Conservation (phyloP, 2,797 vertebrate species). For the Meda fulgida region DNA sequence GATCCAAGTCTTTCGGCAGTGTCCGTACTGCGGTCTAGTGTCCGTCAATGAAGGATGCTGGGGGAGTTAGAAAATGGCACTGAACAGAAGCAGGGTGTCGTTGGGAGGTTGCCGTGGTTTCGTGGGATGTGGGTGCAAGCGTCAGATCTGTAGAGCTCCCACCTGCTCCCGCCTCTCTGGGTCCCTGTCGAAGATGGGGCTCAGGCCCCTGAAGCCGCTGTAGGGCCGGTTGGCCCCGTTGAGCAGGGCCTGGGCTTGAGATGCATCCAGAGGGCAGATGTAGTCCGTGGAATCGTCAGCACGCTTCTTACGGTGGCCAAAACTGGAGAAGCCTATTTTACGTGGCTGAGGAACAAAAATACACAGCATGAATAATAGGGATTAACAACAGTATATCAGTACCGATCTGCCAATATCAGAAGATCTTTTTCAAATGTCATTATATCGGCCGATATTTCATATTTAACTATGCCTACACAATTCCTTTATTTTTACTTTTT, state of each 20-base stretch:
- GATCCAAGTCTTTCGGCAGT: slow-evolving; percentile 42
- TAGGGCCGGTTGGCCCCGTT: slow-evolving; percentile 82
- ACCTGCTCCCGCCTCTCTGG: slow-evolving; percentile 87
- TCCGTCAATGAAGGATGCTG: slow-evolving; percentile 60
- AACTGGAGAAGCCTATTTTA: slow-evolving; percentile 93
- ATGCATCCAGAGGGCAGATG: slow-evolving; percentile 86
- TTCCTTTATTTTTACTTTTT: not conserved
- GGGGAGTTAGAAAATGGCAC: slow-evolving; percentile 72
- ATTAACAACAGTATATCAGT: too few species aligned
- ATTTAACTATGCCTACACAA: not conserved
- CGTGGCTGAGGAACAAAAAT: slow-evolving; percentile 81
- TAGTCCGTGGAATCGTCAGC: slow-evolving; percentile 92
- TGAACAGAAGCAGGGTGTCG: slow-evolving; percentile 45
- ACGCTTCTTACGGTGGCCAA: slow-evolving; percentile 90
- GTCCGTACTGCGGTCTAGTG: slow-evolving; percentile 65
- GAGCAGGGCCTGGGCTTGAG: slow-evolving; percentile 51
- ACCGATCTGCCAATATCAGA: not conserved
- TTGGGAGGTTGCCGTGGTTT: slow-evolving; percentile 63
- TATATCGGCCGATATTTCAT: not conserved
- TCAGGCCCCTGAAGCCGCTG: slow-evolving; percentile 80
- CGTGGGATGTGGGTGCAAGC: slow-evolving; percentile 64
- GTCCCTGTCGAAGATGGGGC: slow-evolving; percentile 82
- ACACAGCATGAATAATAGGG: not conserved
- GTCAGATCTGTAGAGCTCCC: slow-evolving; percentile 79
- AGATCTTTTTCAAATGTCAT: not conserved